Conservation (phyloP, 2,888 invertebrate genomes). For the Vannuccia rotundouncinata region DNA sequence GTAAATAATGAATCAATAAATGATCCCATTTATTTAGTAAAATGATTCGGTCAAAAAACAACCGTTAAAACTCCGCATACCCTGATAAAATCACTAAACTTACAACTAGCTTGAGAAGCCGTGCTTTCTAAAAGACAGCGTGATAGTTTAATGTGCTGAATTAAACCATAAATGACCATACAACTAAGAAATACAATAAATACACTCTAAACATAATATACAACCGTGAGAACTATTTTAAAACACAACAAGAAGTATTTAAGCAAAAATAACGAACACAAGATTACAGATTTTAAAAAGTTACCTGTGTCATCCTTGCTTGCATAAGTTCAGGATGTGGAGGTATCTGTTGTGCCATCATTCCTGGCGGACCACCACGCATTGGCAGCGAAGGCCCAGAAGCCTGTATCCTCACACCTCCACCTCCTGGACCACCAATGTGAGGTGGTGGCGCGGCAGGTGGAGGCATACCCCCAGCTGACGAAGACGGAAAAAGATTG, state of each 20-base stretch:
- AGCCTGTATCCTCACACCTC: neutral
- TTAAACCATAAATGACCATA: too few relatives aligned
- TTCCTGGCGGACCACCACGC: neutral
- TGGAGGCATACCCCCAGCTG: neutral
- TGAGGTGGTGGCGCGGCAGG: neutral
- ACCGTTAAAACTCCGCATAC: neutral
- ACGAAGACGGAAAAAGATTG: neutral
- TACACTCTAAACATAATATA: too few relatives aligned
- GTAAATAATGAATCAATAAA: too few relatives aligned
- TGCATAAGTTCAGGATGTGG: neutral
- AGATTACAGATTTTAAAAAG: too few relatives aligned
- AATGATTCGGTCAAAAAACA: too few relatives aligned
- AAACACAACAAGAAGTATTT: too few relatives aligned
- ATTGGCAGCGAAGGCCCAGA: neutral
- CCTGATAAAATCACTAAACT: neutral
- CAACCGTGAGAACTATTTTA: too few relatives aligned
- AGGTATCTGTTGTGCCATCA: neutral
- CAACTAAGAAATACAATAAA: too few relatives aligned
- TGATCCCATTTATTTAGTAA: too few relatives aligned
- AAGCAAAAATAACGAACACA: too few relatives aligned
- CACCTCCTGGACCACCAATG: neutral
- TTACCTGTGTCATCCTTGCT: neutral
- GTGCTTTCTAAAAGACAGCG: neutral
- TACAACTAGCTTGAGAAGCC: neutral
- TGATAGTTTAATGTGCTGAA: too few relatives aligned